Evolutionary conservation across 2,113 vertebrate species (phyloP), one percentile per base, ranked within the genome.

Genomic region (Sturnus vulgaris): DNA sequence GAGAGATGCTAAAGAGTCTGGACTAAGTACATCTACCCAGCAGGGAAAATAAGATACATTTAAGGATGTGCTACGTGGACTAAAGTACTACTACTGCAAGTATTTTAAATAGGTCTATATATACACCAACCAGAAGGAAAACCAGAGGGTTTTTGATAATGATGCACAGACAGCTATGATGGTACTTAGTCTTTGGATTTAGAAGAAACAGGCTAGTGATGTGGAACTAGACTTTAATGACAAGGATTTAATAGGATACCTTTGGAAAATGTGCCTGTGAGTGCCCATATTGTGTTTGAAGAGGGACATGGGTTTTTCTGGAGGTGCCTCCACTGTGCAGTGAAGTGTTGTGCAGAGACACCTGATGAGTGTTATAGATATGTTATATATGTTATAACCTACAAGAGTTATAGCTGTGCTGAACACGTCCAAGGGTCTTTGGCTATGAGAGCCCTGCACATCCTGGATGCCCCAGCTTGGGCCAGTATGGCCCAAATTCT

Each of bases 371-470:
- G 50, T 52, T 52, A 30, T 30, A 30, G 7, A 17, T 11, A 52
- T 30, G 9, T 52, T 17, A 28, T 28, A 52, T 52, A 28, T 28
- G 50, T 30, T 50, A 27, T 15, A 50, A 44, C 24, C 24, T 60
- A 4, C 30, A 52, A 21, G 42, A 4, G 31, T 27, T 53, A 8
- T 1, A 18, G 35, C 23, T 88, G 16, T 47, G 47, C 21, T 66
- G 55, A 73, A 28, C 6, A 31, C 11, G 5, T 60, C 27, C 18
- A 15, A 59, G 11, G 17, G 5, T 4, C 69, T 57, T 71, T 35
- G 46, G 4, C 15, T 30, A 0, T 4, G 2, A 64, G 4, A 68
- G 5, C 13, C 44, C 2, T 15, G 5, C 8, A 11, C 15, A 60
- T 63, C 1, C 1, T 37, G 44, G 7, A 15, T 66, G 22, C 11